A percentile compares a stretch with the other conserved stretches of the same genome.
phyloP scores from a whole-genome alignment of 2,113 vertebrate species.

The Oreochromis niloticus region DNA sequence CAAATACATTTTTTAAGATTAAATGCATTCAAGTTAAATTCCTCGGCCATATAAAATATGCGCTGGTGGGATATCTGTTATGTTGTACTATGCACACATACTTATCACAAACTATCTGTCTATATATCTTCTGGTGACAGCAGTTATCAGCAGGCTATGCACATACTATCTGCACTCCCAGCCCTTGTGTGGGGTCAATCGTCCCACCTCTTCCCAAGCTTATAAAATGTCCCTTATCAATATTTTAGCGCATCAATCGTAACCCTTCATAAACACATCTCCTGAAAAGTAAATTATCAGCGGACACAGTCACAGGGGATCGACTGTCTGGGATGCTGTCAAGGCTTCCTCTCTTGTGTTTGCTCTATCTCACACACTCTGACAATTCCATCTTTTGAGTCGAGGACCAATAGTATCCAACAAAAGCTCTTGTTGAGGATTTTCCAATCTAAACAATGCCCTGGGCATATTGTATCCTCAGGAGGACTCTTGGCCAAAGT shows the following conservation, averaged over 20 bases:
- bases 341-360: conserved; percentile 24
- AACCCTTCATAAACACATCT: conserved; percentile 66
- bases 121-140: neutral
- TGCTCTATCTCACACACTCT: conserved; percentile 31
- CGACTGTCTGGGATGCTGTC: conserved; percentile 55
- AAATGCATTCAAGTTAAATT: neutral
- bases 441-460: conserved; percentile 66
- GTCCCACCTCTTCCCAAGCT: conserved; percentile 44
- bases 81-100: neutral
- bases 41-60: neutral
- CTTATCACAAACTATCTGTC: neutral
- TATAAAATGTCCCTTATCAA: conserved; percentile 70
- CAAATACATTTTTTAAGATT: rapidly evolving
- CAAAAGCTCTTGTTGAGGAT: conserved; percentile 55
- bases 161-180: neutral
- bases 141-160: neutral
- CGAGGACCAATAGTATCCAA: conserved; percentile 28
- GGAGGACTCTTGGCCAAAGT: conserved; percentile 42
- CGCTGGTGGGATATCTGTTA: neutral
- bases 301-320: conserved; percentile 51
- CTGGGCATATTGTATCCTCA: conserved; percentile 60
- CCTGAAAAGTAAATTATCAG: conserved; percentile 66
- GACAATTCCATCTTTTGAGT: conserved; percentile 49
- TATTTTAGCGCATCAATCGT: conserved; percentile 69
- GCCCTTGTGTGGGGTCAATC: conserved; percentile 43